These are phyloP conservation scores for Euclidia mi DNA, from an alignment of 2,888 invertebrate genomes.

Conservation along the genomic window DNA sequence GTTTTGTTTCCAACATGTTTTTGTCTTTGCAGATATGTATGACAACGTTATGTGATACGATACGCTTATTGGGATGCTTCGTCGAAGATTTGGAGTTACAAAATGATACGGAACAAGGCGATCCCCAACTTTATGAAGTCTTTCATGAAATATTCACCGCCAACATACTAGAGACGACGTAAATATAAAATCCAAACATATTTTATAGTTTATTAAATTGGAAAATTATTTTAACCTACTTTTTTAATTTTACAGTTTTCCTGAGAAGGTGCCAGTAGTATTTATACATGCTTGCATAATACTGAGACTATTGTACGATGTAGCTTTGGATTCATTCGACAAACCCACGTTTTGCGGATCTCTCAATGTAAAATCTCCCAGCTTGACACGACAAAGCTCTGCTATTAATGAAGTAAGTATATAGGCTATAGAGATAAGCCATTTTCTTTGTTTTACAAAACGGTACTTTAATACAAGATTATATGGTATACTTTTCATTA, in stretches of 20 bases:
- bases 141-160: conserved; percentile 95
- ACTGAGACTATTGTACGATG: conserved; percentile 97
- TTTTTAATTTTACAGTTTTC: conserved; percentile 86
- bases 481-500: too few species aligned
- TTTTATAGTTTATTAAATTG: too few species aligned
- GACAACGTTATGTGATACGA: conserved; percentile 97
- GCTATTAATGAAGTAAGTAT: conserved; percentile 90
- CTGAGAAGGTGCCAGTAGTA: conserved; percentile 93
- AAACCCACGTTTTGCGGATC: conserved; percentile 94
- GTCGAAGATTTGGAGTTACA: conserved; percentile 84
- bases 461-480: too few species aligned
- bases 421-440: too few species aligned
- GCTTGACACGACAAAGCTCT: conserved; percentile 90
- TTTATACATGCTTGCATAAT: conserved; percentile 96
- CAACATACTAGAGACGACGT: conserved; percentile 93
- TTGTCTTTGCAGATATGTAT: conserved; percentile 96
- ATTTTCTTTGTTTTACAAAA: too few species aligned
- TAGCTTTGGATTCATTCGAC: conserved; percentile 98
- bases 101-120: conserved; percentile 80
- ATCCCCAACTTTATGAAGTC: conserved; percentile 83
- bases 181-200: conserved; percentile 63
- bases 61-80: conserved; percentile 98
- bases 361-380: conserved; percentile 91
- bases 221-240: background rate
- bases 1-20: too few species aligned